phyloP scores from a whole-genome alignment of 2,113 vertebrate genomes.

The Anolis carolinensis region DNA sequence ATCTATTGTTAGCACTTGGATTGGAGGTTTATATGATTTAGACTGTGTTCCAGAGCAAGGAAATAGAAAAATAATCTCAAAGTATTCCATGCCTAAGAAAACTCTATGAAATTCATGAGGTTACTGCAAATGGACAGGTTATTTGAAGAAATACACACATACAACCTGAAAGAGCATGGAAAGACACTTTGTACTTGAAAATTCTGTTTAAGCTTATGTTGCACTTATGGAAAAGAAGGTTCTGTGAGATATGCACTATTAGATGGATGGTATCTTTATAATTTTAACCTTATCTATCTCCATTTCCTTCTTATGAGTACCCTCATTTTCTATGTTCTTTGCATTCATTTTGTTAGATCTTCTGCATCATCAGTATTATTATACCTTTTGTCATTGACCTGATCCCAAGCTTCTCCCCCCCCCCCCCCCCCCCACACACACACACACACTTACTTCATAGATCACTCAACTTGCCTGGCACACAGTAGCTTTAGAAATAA shows the following conservation, averaged over 20 bases:
- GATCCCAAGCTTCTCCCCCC: neutral
- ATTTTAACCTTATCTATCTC: neutral
- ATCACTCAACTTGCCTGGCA: neutral
- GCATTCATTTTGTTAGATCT: neutral
- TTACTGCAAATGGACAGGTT: too few relatives aligned
- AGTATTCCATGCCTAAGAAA: too few relatives aligned
- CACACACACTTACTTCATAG: too few relatives aligned
- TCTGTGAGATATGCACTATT: neutral
- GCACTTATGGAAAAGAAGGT: neutral
- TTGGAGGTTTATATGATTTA: too few relatives aligned
- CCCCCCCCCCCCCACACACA: too few relatives aligned
- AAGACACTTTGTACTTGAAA: neutral
- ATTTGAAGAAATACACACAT: too few relatives aligned
- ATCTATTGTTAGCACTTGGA: too few relatives aligned
- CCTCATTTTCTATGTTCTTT: neutral
- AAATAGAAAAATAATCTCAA: too few relatives aligned
- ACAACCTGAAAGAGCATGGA: neutral
- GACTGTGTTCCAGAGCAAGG: too few relatives aligned
- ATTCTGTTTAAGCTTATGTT: neutral
- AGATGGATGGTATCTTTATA: neutral
- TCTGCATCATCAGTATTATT: neutral
- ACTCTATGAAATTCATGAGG: too few relatives aligned
- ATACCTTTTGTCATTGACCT: neutral
- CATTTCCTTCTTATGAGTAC: neutral
- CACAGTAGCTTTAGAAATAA: neutral